Evolutionary conservation across 2,113 vertebrate species (phyloP), one percentile per base, ranked within the genome.

Genomic region (Piliocolobus tephrosceles): DNA sequence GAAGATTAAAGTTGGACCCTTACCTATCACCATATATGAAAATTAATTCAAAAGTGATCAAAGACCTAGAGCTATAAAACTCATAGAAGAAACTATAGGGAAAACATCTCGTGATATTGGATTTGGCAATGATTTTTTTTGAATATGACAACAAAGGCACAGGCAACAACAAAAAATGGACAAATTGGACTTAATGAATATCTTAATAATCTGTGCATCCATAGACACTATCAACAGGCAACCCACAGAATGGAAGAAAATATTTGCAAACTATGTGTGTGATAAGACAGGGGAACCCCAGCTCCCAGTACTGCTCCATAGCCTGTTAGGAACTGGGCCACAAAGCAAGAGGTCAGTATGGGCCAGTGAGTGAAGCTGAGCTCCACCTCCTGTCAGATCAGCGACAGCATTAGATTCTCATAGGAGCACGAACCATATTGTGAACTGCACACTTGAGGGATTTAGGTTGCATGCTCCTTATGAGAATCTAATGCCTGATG

Each of bases 121-220:
- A 91, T 55, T 81, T 81, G 76, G 35, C 76, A n/a, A 22, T 80
- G n/a, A 79, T 70, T 85, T 85, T 85, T 85, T 80, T 79, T 91
- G 50, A 8, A 58, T 35, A 58, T 40, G 40, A 64, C 10, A 76
- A 17, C 66, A 61, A 75, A 3, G 5, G 13, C 47, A 18, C 20
- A 52, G 30, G 23, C 23, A 89, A 64, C n/a, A 83, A 61, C 73
- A 79, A 64, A 75, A 76, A 58, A 30, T 38, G 50, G 52, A n/a
- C 30, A 43, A 64, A 27, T 11, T 83, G 68, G 30, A 76, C 52
- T 66, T 55, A n/a, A 58, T 81, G 8, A 80, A 57, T 43, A 76
- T 17, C 35, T 32, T 72, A 20, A 32, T 23, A 61, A 45, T 57
- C 32, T 75, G 27, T 45, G 8, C 35, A 23, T 16, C 32, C 45